Conservation (phyloP, 92 coral and sea anemone genomes). For the Epizoanthus illoricatus region DNA sequence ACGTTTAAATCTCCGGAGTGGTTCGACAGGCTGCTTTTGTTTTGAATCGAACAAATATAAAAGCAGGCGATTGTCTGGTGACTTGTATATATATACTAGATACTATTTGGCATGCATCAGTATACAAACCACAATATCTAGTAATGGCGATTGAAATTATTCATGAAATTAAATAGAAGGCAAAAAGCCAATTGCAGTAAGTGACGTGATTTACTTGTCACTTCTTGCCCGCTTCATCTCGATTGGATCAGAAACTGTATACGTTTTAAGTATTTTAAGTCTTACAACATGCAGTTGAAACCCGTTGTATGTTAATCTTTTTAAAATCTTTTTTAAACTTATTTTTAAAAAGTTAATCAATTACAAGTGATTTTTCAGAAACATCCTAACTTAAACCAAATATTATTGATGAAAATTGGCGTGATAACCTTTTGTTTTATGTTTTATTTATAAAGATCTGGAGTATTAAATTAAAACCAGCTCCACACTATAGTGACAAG, state of each 20-base stretch:
- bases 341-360: too few species aligned
- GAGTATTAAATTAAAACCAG: too few species aligned
- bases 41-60: not conserved
- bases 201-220: not conserved
- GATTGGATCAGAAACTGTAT: not conserved
- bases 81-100: not conserved
- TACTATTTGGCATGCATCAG: conserved; percentile 1
- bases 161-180: conserved; percentile 14
- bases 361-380: too few species aligned
- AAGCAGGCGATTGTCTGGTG: not conserved
- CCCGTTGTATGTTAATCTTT: too few species aligned
- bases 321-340: too few species aligned
- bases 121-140: not conserved
- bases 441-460: too few species aligned
- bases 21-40: not conserved
- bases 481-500: too few species aligned
- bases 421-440: too few species aligned
- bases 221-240: not conserved
- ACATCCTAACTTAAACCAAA: too few species aligned
- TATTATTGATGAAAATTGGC: too few species aligned
- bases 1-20: not conserved
- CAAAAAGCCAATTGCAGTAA: not conserved
- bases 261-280: not conserved
- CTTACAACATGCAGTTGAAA: too few species aligned
- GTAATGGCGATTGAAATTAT: conserved; percentile 1